Evolutionary conservation across 2,797 vertebrate species (phyloP), one percentile per base, ranked within the genome.

Genomic region (Aulostomus chinensis): DNA sequence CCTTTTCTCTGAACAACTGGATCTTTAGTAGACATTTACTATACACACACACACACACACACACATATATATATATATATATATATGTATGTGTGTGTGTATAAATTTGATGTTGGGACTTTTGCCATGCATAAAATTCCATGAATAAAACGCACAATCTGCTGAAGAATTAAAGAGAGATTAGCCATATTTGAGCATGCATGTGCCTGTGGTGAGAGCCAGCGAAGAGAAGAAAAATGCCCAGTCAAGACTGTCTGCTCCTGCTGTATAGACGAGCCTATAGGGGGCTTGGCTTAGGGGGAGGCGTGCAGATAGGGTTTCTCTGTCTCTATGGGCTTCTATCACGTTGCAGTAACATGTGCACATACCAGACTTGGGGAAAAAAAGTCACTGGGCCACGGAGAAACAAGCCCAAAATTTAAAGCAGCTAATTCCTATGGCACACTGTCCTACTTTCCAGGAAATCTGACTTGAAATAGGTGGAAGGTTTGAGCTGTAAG

Each of bases 271-370:
- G 7, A 22, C 4, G 25, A 50, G 53, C 0, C 2, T 24, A 32
- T 16, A 29, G n/a, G 20, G 18, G 15, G 14, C 20, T 34, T 3
- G 28, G 34, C 31, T 34, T 22, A 9, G 18, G 9, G 48, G 39
- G n/a, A 31, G 34, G 33, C 29, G 25, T 11, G 15, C 31, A 41
- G 54, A 66, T 52, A 54, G 37, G 31, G 24, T 51, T 68, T 63
- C 34, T 42, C 16, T 41, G 18, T 32, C 35, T 31, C 9, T 54
- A 33, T 34, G 26, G 18, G 25, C 14, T 49, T 28, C 12, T 32
- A 28, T 76, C 76, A 83, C 55, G 13, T 71, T 72, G 51, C 65
- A 30, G 29, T 33, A 64, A 54, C 62, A 65, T 68, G 63, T 78
- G 46, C 66, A 63, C 39, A 20, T 31, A 33, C 28, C 49, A 47